phyloP scores from a whole-genome alignment of 2,797 vertebrate genomes.

The Pantherophis vulpinus region DNA sequence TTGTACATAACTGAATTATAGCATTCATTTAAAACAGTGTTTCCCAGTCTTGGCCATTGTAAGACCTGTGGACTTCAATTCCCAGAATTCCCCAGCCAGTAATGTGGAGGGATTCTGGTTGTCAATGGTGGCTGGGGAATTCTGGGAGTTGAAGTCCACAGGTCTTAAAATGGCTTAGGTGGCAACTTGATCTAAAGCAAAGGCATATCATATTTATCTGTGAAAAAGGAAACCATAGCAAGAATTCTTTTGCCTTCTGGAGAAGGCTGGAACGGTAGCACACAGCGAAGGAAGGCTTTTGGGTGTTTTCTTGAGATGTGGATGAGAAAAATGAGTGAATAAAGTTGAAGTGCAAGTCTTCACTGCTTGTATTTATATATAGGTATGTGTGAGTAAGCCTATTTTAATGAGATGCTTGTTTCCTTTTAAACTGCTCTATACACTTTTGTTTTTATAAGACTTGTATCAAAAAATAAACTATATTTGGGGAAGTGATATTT shows the following conservation, averaged over 20 bases:
- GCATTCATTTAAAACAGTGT: neutral
- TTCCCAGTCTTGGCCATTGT: neutral
- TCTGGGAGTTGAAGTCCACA: neutral
- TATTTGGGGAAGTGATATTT: neutral
- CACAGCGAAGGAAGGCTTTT: neutral
- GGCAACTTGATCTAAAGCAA: neutral
- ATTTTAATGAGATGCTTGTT: neutral
- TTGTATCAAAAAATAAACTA: neutral
- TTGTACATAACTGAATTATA: neutral
- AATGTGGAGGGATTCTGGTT: neutral
- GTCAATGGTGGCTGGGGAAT: neutral
- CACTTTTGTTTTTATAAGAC: neutral
- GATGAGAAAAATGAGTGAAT: neutral
- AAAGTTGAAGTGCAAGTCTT: neutral
- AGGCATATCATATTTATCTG: neutral
- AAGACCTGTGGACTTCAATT: neutral
- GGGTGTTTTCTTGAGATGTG: neutral
- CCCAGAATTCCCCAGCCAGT: neutral
- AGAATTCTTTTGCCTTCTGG: neutral
- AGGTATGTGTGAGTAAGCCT: neutral
- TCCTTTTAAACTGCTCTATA: neutral
- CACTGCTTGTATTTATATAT: conserved; percentile 9
- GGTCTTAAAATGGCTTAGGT: neutral
- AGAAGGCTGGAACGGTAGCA: neutral
- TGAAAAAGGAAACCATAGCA: neutral